Conservation (phyloP, 92 coral and sea anemone genomes). For the Palythoa heliodiscus region DNA sequence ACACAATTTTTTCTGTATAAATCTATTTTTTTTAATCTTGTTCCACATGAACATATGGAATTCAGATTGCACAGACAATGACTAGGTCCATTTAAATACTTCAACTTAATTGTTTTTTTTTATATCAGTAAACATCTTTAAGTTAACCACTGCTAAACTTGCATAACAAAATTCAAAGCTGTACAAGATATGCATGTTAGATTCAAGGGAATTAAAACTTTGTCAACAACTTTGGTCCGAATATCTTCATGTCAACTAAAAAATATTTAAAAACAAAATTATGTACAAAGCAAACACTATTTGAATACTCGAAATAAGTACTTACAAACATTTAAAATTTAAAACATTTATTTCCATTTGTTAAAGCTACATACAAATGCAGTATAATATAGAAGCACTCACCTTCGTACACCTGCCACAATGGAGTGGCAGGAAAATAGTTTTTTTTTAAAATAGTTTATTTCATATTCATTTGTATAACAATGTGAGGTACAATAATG, state of each 20-base stretch:
- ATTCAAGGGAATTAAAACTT: no score
- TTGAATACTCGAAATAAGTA: neutral
- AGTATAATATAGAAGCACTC: slow-evolving; percentile 19
- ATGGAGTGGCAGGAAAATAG: neutral
- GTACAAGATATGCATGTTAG: neutral
- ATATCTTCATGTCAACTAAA: no score
- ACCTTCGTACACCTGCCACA: slow-evolving; percentile 30
- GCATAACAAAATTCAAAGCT: neutral
- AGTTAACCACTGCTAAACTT: neutral
- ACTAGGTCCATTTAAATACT: no score
- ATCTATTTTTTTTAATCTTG: no score
- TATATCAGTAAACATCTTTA: no score
- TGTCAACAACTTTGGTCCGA: no score
- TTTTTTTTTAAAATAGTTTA: slow-evolving; percentile 37
- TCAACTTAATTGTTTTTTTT: no score
- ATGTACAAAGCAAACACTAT: neutral
- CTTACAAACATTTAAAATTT: slow-evolving; percentile 3
- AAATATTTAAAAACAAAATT: neutral
- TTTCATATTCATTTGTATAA: slow-evolving; percentile 23
- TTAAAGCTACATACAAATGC: slow-evolving; percentile 9
- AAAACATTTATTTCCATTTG: slow-evolving; percentile 38
- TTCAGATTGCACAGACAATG: no score
- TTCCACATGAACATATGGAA: no score
- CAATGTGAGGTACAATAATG: neutral
- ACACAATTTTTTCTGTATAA: no score